Conservation (phyloP, 2,888 invertebrate species). For the Parnassius glacialis region DNA sequence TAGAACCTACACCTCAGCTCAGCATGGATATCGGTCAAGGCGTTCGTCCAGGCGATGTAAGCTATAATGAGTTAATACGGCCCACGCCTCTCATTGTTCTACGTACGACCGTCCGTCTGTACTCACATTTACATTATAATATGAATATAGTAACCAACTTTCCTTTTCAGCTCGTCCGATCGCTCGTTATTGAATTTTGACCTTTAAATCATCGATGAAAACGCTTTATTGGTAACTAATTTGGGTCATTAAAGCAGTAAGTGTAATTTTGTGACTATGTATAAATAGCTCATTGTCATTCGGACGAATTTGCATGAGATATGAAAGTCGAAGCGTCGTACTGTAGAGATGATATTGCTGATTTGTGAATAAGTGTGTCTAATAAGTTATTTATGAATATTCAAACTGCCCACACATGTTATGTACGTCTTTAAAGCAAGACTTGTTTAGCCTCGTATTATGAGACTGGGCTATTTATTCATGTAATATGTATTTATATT, state of each 20-base stretch:
- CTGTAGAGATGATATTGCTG: constrained; percentile 56
- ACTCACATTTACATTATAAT: constrained; percentile 65
- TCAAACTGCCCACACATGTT: constrained; percentile 22
- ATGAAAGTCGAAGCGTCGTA: constrained; percentile 66
- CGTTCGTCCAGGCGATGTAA: constrained; percentile 59
- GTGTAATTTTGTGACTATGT: constrained; percentile 38
- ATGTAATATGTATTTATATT: not conserved
- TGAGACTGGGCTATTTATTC: not conserved
- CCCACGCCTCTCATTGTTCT: constrained; percentile 78
- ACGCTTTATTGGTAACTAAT: constrained; percentile 17
- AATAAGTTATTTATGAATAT: constrained; percentile 38
- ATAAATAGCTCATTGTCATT: constrained; percentile 75
- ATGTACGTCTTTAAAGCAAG: not conserved
- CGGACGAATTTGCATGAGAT: constrained; percentile 73
- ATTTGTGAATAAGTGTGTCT: constrained; percentile 43
- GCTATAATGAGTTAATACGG: constrained; percentile 68
- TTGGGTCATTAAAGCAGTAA: constrained; percentile 16
- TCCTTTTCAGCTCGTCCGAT: constrained; percentile 14
- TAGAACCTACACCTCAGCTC: constrained; percentile 29
- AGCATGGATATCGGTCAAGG: constrained; percentile 76
- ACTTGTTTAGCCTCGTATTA: not conserved
- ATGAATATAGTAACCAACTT: constrained; percentile 54
- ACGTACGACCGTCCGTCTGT: constrained; percentile 63
- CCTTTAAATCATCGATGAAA: constrained; percentile 30
- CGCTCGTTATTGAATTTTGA: constrained; percentile 24